Evolutionary conservation across 2,797 vertebrate genomes (phyloP).

Genomic region (Amblyopsis hoosieri): DNA sequence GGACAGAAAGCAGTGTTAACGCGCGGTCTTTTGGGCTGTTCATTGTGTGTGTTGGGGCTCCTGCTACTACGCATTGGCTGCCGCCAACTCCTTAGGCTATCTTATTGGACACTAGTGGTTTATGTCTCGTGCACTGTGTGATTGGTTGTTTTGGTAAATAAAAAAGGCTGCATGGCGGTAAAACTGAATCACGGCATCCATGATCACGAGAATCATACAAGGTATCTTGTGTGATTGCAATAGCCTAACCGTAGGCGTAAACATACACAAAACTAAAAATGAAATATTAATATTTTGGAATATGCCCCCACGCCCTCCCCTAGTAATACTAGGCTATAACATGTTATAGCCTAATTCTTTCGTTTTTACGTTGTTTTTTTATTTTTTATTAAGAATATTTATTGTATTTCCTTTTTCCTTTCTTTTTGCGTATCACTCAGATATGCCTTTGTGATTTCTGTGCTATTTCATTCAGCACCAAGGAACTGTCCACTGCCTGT

Average conservation of each 20-base stretch:
- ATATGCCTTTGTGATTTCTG: no score
- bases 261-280: neutral
- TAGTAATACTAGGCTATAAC: no score
- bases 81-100: constrained; percentile 41
- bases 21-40: constrained; percentile 49
- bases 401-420: no score
- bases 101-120: constrained; percentile 54
- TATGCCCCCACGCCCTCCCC: no score
- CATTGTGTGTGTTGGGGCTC: constrained; percentile 42
- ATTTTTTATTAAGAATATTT: no score
- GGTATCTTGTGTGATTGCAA: neutral
- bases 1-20: constrained; percentile 36
- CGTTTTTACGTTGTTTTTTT: no score
- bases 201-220: no score
- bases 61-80: constrained; percentile 66
- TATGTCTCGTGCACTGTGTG: constrained; percentile 9
- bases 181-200: constrained; percentile 40
- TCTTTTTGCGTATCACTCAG: no score
- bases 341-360: no score
- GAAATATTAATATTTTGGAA: no score
- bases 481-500: constrained; percentile 1
- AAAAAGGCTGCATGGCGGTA: constrained; percentile 38
- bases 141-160: constrained; percentile 45
- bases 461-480: constrained; percentile 1
- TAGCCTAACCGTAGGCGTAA: neutral